phyloP scores from a whole-genome alignment of 2,888 invertebrate genomes.

The Oeneis ivallda region DNA sequence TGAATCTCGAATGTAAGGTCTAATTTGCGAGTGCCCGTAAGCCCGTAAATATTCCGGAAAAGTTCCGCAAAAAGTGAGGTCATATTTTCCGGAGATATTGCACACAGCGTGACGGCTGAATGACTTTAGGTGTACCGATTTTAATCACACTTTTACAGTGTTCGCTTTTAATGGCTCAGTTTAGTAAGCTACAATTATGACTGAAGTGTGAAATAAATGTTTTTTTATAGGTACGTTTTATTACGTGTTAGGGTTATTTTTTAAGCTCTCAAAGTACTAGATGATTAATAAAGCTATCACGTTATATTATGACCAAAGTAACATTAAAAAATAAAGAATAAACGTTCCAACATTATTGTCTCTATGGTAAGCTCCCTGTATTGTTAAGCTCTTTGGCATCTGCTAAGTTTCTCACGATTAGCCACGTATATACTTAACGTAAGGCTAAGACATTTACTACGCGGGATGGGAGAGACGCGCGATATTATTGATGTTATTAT shows the following conservation, averaged over 20 bases:
- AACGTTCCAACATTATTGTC: background rate
- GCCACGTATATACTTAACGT: background rate
- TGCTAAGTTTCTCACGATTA: background rate
- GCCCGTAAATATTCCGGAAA: constrained; percentile 53
- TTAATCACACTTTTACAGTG: background rate
- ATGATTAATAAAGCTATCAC: too few relatives aligned
- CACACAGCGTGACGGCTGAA: constrained; percentile 6
- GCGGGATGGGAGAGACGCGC: background rate
- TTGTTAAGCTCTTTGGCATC: background rate
- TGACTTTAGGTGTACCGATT: background rate
- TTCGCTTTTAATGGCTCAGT: background rate
- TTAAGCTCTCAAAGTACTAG: too few relatives aligned
- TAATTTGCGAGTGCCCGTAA: constrained; percentile 71
- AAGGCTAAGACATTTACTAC: background rate
- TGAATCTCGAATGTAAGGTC: constrained; percentile 49
- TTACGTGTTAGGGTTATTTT: too few relatives aligned
- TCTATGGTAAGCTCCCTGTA: background rate
- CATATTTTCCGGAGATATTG: constrained; percentile 66
- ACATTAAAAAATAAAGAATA: background rate
- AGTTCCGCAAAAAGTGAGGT: constrained; percentile 69
- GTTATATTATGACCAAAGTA: too few relatives aligned
- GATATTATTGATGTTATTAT: too few relatives aligned
- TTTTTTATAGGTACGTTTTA: too few relatives aligned
- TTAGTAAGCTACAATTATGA: background rate
- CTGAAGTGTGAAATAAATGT: too few relatives aligned